Evolutionary conservation across 2,113 vertebrate genomes (phyloP), one percentile per base, ranked within the genome.

Genomic region (Pseudorhombus dupliciocellatus): DNA sequence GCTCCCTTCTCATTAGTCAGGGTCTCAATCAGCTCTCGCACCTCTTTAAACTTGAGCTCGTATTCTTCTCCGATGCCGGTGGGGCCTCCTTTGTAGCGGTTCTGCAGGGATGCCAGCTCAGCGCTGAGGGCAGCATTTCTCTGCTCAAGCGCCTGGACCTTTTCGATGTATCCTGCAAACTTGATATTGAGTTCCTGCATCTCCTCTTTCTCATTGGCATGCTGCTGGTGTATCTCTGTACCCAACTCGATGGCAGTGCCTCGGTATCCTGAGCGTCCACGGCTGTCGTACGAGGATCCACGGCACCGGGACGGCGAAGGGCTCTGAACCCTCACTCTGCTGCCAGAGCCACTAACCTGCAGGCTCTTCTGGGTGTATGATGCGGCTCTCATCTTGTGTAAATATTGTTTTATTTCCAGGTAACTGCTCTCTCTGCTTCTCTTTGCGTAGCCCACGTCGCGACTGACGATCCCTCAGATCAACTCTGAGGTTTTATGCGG

Each of bases 131-230:
- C 50, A 5, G 70, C 70, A 16, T 93, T 93, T 79, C 81, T 92
- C 83, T 92, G 89, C 60, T 94, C 93, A 4, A 95, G 90, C 0
- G 87, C 79, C 87, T 94, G 93, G 31, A 94, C 94, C 73, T 95
- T 94, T 40, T 81, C 81, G 9, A 94, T 94, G 90, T 95, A 95
- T 58, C 92, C 91, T 0, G 92, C 92, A 22, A 94, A 94, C 75
- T 85, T 89, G 3, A 91, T 79, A 22, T 94, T 95, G 58, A 95
- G 90, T 67, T 92, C 91, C 70, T 94, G 94, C 93, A 94, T 93
- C 76, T 93, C 93, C 77, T 94, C 92, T 67, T 95, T 95, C 86
- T 93, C 92, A 6, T 89, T 91, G 70, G 79, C 77, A 62, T 90
- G 92, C 0, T 89, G 81, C 83, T 93, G 84, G 68, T 93, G 92